These are phyloP conservation scores for Pogona vitticeps DNA, from an alignment of 2,113 vertebrate species.

Conservation along the genomic window DNA sequence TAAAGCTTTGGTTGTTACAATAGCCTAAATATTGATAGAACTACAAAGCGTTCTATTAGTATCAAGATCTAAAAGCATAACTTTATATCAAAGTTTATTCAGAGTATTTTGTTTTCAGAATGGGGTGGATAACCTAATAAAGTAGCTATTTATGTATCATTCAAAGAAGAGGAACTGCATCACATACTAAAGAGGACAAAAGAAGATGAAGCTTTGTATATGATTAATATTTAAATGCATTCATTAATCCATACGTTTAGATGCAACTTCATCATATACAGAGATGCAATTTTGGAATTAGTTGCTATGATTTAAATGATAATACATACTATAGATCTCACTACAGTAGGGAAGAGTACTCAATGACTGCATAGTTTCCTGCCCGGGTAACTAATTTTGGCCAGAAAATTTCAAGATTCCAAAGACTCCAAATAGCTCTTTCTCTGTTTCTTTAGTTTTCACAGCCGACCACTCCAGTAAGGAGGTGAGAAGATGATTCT, in stretches of 20 bases:
- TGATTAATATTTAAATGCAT: too few species aligned
- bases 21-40: conserved; percentile 21
- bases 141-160: background rate
- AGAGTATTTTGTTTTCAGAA: background rate
- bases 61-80: conserved; percentile 14
- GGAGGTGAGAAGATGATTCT: too few species aligned
- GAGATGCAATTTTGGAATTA: background rate
- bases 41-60: conserved; percentile 28
- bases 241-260: too few species aligned
- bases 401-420: too few species aligned
- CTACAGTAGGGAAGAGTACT: too few species aligned
- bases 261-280: too few species aligned
- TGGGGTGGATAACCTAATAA: background rate
- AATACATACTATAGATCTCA: background rate
- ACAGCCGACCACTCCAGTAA: too few species aligned
- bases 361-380: too few species aligned
- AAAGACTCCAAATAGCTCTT: too few species aligned
- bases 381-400: too few species aligned
- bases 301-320: background rate
- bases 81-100: background rate
- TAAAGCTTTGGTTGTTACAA: background rate
- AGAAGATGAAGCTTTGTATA: background rate
- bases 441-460: too few species aligned
- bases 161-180: too few species aligned
- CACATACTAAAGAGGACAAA: background rate